These are phyloP conservation scores for Cynoglossus semilaevis DNA, from an alignment of 2,113 vertebrate genomes.

Conservation along the genomic window DNA sequence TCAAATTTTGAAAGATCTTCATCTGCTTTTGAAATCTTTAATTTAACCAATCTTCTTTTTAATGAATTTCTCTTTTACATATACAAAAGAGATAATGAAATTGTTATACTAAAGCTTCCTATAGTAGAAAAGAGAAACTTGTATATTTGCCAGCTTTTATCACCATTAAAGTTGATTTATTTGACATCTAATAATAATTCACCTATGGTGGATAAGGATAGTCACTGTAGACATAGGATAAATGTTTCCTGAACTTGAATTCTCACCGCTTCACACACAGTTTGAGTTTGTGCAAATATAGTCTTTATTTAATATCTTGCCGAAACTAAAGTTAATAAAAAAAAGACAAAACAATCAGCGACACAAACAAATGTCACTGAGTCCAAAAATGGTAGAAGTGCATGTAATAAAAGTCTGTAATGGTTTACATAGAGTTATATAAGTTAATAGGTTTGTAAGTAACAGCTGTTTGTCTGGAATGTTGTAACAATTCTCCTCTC, in stretches of 20 bases:
- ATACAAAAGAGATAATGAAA: too few relatives aligned
- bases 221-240: too few relatives aligned
- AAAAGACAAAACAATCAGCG: slow-evolving; percentile 21
- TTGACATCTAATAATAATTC: too few relatives aligned
- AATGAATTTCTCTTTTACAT: too few relatives aligned
- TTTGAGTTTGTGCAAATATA: slow-evolving; percentile 33
- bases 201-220: too few relatives aligned
- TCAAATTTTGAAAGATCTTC: too few relatives aligned
- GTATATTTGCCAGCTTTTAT: too few relatives aligned
- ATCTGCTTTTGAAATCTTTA: too few relatives aligned
- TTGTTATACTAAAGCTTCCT: too few relatives aligned
- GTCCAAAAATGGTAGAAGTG: slow-evolving; percentile 37
- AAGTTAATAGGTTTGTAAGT: slow-evolving; percentile 60
- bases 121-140: too few relatives aligned
- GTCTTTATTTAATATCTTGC: slow-evolving; percentile 55
- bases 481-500: slow-evolving; percentile 3
- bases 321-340: slow-evolving; percentile 36
- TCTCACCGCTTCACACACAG: slow-evolving; percentile 2
- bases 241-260: background rate
- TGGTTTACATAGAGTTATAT: slow-evolving; percentile 47
- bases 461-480: slow-evolving; percentile 32
- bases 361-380: slow-evolving; percentile 35
- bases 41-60: too few relatives aligned
- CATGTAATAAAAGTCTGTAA: slow-evolving; percentile 38
- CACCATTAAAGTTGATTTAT: too few relatives aligned